phyloP scores from a whole-genome alignment of 1,140 invertebrate genomes.

The Elymnias hypermnestra region DNA sequence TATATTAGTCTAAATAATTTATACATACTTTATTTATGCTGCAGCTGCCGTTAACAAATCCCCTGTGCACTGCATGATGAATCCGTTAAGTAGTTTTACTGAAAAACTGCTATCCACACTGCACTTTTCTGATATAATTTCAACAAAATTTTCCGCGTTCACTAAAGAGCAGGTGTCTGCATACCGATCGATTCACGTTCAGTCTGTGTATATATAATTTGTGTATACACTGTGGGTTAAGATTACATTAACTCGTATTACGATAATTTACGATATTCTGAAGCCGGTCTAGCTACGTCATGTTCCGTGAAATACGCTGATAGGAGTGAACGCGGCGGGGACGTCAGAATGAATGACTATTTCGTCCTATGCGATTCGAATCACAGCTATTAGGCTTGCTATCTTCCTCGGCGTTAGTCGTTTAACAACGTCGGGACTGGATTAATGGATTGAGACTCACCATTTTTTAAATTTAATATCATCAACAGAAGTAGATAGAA shows the following conservation, averaged over 20 bases:
- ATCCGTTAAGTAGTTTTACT: not conserved
- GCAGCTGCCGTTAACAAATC: not conserved
- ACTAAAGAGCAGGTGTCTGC: not conserved
- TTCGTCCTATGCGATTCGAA: not conserved
- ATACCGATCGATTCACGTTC: not conserved
- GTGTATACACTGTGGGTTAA: not conserved
- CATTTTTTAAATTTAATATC: too few species aligned
- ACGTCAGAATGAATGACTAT: constrained; percentile 11
- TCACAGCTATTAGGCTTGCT: not conserved
- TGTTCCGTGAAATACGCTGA: not conserved
- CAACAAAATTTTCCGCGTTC: not conserved
- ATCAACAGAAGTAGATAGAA: too few species aligned
- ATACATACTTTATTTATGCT: not conserved
- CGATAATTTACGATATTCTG: not conserved
- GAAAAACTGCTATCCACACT: not conserved
- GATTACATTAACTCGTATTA: not conserved
- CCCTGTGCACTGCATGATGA: not conserved
- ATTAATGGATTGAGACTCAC: too few species aligned
- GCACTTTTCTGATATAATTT: not conserved
- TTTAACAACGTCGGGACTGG: too few species aligned
- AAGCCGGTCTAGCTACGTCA: not conserved
- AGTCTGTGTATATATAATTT: not conserved
- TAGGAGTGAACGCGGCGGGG: constrained; percentile 8
- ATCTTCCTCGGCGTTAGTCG: not conserved
- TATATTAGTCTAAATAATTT: too few species aligned